These are phyloP conservation scores for Epinotia brunnichana DNA, from an alignment of 2,888 invertebrate species.

Conservation along the genomic window DNA sequence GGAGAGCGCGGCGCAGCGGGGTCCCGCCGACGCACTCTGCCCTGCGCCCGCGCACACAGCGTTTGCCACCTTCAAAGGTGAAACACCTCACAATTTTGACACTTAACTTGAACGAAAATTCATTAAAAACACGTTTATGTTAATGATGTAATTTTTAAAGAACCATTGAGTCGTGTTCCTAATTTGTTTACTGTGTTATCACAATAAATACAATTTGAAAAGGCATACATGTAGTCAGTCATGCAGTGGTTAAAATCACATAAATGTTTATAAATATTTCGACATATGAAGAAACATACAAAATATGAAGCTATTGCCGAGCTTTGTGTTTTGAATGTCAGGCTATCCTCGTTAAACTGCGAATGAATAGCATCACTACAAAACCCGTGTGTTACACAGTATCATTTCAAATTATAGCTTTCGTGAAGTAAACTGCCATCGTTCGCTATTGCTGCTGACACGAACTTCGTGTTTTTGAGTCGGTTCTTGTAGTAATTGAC, in stretches of 20 bases:
- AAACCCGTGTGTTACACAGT: conserved; percentile 59
- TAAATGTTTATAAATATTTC: background rate
- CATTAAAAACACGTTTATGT: conserved; percentile 54
- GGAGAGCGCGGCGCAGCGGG: conserved; percentile 73
- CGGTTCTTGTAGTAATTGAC: conserved; percentile 75
- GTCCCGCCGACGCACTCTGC: conserved; percentile 68
- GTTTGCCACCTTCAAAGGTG: conserved; percentile 63
- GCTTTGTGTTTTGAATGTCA: background rate
- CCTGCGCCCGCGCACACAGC: conserved; percentile 51
- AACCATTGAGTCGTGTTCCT: conserved; percentile 8
- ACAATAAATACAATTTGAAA: conserved; percentile 9
- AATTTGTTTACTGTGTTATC: background rate
- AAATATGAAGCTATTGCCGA: conserved; percentile 4
- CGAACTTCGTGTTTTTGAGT: conserved; percentile 67
- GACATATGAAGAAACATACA: background rate
- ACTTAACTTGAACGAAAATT: conserved; percentile 54
- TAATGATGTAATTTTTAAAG: conserved; percentile 50
- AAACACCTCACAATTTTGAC: conserved; percentile 74
- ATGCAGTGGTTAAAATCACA: background rate
- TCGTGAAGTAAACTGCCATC: conserved; percentile 68
- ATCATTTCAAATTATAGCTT: conserved; percentile 71
- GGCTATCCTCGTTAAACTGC: conserved; percentile 47
- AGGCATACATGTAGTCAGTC: background rate
- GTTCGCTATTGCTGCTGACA: conserved; percentile 61
- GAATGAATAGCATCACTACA: conserved; percentile 53